These are phyloP conservation scores for Pinna nobilis DNA, from an alignment of 1,140 invertebrate genomes.

Conservation along the genomic window DNA sequence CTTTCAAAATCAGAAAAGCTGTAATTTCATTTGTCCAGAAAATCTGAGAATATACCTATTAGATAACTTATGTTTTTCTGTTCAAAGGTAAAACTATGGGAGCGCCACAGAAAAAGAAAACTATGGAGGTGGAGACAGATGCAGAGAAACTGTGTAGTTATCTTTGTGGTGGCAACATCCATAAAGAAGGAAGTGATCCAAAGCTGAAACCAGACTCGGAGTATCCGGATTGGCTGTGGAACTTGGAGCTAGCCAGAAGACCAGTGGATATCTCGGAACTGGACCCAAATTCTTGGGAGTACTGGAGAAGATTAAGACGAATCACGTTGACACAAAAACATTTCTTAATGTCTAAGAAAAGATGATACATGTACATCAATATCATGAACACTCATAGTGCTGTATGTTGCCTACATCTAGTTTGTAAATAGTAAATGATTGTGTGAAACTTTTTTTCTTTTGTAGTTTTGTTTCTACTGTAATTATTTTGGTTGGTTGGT, in stretches of 20 bases:
- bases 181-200: slow-evolving; percentile 85
- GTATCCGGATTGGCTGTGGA: slow-evolving; percentile 96
- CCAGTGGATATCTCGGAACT: slow-evolving; percentile 82
- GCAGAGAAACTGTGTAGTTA: slow-evolving; percentile 84
- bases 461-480: too few relatives aligned
- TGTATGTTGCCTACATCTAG: too few relatives aligned
- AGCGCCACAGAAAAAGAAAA: slow-evolving; percentile 39
- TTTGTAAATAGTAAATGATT: too few relatives aligned
- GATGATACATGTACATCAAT: too few relatives aligned
- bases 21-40: too few relatives aligned
- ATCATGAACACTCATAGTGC: too few relatives aligned
- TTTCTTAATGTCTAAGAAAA: too few relatives aligned
- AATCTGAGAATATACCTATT: too few relatives aligned
- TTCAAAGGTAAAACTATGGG: slow-evolving; percentile 48
- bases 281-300: slow-evolving; percentile 86
- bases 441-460: too few relatives aligned
- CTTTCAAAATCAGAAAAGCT: too few relatives aligned
- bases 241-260: slow-evolving; percentile 79
- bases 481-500: too few relatives aligned
- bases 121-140: slow-evolving; percentile 86
- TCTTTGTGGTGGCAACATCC: slow-evolving; percentile 91
- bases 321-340: slow-evolving; percentile 20
- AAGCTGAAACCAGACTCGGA: slow-evolving; percentile 89
- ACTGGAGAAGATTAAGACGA: slow-evolving; percentile 80
- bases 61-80: too few relatives aligned